Evolutionary conservation across 2,888 invertebrate genomes (phyloP), one percentile per base, ranked within the genome.

Genomic region (Apodemia hepburni): DNA sequence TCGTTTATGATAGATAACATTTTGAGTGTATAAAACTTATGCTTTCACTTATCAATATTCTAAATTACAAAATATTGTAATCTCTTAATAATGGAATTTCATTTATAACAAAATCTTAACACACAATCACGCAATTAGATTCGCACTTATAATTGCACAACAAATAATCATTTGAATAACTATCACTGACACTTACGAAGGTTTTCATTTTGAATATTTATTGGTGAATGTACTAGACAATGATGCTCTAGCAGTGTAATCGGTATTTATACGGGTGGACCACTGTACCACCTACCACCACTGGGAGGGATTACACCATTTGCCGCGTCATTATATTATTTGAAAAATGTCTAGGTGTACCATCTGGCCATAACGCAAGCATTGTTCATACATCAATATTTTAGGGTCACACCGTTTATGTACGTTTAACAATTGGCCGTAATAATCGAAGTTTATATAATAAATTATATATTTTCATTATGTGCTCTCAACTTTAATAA

Each of bases 141-240:
- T 58, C 42, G 42, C 57, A 57, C 54, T 61, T 61, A 38, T 61
- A 61, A 18, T 42, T 54, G 61, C 61, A 38, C 42, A 58, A 58
- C 29, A 51, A 57, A 61, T 60, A 54, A 61, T 38, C 54, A 66
- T 57, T 42, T 42, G n/a, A 42, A 42, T 63, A 81, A 83, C 82
- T 75, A 71, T 74, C 84, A 84, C 84, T 80, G 73, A 66, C 85
- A 90, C 90, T 90, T 88, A 91, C 90, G 75, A 90, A 83, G 79
- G 77, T 77, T 82, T 86, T 88, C 90, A 91, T 90, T 80, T 80
- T 89, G 85, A 75, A 84, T 76, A 80, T 77, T 76, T 79, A 79
- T 78, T 78, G 84, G 78, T 78, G 84, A 80, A 82, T 79, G 82
- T 78, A 84, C 83, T 84, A 87, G 85, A 86, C 86, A 87, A 88